These are phyloP conservation scores for Cherax destructor DNA, from an alignment of 1,140 invertebrate genomes.

Conservation along the genomic window DNA sequence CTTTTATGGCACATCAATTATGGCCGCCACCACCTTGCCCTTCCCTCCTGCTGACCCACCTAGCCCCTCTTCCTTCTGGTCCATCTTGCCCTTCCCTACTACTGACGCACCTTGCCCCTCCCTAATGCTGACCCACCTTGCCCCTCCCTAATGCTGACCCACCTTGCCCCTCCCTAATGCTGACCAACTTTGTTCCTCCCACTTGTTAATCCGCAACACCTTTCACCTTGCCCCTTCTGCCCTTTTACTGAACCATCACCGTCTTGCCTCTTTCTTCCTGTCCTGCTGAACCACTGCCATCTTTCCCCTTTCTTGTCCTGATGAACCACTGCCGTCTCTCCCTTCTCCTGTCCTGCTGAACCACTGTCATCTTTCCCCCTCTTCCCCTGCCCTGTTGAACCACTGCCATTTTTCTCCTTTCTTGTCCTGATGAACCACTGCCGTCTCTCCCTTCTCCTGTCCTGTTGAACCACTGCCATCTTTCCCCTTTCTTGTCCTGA, in stretches of 20 bases:
- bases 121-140: neutral
- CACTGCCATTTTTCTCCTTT: no score
- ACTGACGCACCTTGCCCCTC: neutral
- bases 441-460: no score
- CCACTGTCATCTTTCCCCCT: no score
- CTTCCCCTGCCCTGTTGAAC: no score
- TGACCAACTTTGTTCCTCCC: neutral
- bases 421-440: no score
- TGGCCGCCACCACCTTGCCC: slow-evolving; percentile 56
- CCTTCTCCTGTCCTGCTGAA: no score
- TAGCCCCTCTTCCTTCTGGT: neutral
- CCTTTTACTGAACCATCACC: neutral
- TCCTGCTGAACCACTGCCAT: no score
- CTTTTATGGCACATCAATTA: slow-evolving; percentile 69
- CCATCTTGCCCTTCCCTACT: neutral
- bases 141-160: neutral
- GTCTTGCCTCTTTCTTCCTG: neutral
- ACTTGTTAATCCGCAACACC: neutral
- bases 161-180: neutral
- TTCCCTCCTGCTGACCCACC: neutral
- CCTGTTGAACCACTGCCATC: no score
- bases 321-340: no score
- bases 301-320: no score
- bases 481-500: no score
- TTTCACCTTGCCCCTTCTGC: neutral